Conservation (phyloP, 1,140 invertebrate species). For the Anastatus disparis region DNA sequence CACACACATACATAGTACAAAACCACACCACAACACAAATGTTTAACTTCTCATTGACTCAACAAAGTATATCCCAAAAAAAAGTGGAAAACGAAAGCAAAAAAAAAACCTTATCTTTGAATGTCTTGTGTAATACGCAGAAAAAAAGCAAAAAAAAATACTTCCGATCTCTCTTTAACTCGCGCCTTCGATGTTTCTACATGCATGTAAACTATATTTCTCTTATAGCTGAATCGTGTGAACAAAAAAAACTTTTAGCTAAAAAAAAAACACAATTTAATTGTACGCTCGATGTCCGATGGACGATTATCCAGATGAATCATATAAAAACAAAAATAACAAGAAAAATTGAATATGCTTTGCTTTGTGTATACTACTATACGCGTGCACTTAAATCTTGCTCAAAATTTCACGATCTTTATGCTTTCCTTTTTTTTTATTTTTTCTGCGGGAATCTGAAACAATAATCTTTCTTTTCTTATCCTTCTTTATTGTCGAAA, state of each 20-base stretch:
- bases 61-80: not conserved
- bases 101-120: slow-evolving; percentile 10
- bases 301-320: slow-evolving; percentile 35
- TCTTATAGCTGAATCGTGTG: slow-evolving; percentile 36
- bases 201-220: slow-evolving; percentile 41
- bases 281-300: slow-evolving; percentile 31
- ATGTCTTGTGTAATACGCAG: slow-evolving; percentile 26
- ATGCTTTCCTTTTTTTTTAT: no score
- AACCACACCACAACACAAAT: not conserved
- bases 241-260: not conserved
- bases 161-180: slow-evolving; percentile 36
- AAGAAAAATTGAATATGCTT: no score
- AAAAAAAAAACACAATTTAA: not conserved
- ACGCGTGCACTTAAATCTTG: no score
- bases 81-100: slow-evolving; percentile 13
- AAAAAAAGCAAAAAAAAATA: slow-evolving; percentile 22
- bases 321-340: not conserved
- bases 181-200: slow-evolving; percentile 41
- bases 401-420: no score
- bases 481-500: not conserved
- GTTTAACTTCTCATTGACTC: not conserved
- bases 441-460: no score
- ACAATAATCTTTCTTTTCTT: not conserved
- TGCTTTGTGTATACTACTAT: no score
- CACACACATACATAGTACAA: not conserved